Evolutionary conservation across 2,888 invertebrate genomes (phyloP), one percentile per base, ranked within the genome.

Genomic region (Petrolisthes cinctipes): DNA sequence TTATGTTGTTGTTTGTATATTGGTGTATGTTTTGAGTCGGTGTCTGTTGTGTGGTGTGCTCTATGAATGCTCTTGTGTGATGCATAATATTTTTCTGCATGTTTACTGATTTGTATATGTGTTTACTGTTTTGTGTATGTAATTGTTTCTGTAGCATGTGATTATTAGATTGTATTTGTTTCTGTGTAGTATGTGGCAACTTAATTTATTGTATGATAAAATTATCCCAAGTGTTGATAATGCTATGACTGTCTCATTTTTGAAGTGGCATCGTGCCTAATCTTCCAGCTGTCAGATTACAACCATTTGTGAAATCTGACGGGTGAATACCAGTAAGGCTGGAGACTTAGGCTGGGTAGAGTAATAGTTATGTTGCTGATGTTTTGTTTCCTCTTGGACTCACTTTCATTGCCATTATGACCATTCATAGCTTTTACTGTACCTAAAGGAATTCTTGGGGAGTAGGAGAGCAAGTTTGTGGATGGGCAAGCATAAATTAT

Each of bases 51-150:
- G 73, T 7, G n/a, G 73, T 9, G n/a, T n/a, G 73, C 9, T 20
- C 6, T 20, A 51, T 23, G 6, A 51, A n/a, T 23, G 37, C 51
- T 11, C 14, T 75, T 9, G 73, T 75, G 37, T 37, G 37, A 51
- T 37, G 37, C 37, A 23, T 73, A 20, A 6, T 73, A 66, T 14
- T 66, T 11, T 66, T 37, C 37, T 37, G 79, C 54, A 56, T 79
- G 79, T 79, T 53, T 79, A 56, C 11, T 53, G 53, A 56, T 79
- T 14, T 79, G 54, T 79, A 66, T 66, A 7, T 79, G 54, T 79
- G 20, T 79, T 14, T 79, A 7, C 54, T 14, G 53, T 4, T 79
- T 14, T 79, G 20, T 79, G 54, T 79, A 7, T 79, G 54, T 79
- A 20, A n/a, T 14, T 71, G 71, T 71, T 14, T 71, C n/a, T 71